Conservation (phyloP, 2,113 vertebrate species). For the Chiloscyllium plagiosum region DNA sequence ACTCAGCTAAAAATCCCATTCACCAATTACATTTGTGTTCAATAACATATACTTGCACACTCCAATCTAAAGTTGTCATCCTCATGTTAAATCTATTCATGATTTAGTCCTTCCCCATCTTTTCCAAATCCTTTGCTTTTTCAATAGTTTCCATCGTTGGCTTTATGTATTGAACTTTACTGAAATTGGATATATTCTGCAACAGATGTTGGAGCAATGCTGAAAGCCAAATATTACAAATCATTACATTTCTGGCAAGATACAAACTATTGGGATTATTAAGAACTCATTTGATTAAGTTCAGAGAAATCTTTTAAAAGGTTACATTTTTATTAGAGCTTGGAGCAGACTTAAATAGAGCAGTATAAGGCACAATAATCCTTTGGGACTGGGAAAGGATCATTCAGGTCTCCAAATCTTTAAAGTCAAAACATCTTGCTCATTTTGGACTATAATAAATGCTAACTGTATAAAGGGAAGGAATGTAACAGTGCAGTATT, state of each 20-base stretch:
- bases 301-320: background rate
- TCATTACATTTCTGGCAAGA: slow-evolving; percentile 18
- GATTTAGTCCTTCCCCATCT: background rate
- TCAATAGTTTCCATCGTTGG: background rate
- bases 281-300: slow-evolving; percentile 27
- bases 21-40: too few species aligned
- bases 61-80: background rate
- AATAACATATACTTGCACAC: background rate
- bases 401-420: background rate
- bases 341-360: background rate
- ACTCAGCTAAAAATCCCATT: background rate
- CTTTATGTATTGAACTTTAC: background rate
- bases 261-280: background rate
- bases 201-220: background rate
- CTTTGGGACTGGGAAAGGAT: background rate
- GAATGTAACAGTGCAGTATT: background rate
- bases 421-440: background rate
- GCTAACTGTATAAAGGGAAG: background rate
- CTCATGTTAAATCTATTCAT: background rate
- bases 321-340: background rate
- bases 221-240: slow-evolving; percentile 28
- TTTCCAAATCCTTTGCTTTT: background rate
- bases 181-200: slow-evolving; percentile 2
- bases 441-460: background rate
- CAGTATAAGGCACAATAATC: background rate